Percentiles rank a stretch among this genome's conserved stretches.
Conservation (phyloP, 2,888 invertebrate species). For the Salticus scenicus region DNA sequence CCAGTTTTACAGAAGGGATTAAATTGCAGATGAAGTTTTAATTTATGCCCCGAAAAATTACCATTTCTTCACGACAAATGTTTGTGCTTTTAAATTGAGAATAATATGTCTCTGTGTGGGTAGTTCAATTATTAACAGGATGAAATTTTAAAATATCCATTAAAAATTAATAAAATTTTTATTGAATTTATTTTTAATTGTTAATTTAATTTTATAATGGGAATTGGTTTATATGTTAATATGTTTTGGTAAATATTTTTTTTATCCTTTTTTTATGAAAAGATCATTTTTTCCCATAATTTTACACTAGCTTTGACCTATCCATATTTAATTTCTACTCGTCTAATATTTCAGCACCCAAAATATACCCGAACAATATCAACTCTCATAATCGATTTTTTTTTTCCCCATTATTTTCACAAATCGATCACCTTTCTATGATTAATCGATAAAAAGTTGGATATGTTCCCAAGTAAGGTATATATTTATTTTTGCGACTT, state of each 20-base stretch:
- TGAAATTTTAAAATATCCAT: no score
- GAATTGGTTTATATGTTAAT: no score
- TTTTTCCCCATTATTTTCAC: slow-evolving; percentile 63
- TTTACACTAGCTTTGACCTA: background rate
- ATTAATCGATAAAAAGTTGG: slow-evolving; percentile 33
- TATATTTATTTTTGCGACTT: slow-evolving; percentile 5
- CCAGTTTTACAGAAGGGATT: no score
- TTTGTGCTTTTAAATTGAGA: no score
- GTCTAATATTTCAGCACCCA: slow-evolving; percentile 8
- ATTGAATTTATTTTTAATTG: no score
- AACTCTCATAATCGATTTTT: slow-evolving; percentile 45
- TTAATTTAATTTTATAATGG: no score
- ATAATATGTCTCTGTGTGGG: no score
- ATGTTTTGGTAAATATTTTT: background rate
- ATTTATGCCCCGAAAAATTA: no score
- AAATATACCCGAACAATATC: slow-evolving; percentile 23
- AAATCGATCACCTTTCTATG: slow-evolving; percentile 48
- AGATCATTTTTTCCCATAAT: background rate
- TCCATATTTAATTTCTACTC: slow-evolving; percentile 3
- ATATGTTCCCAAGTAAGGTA: slow-evolving; percentile 8
- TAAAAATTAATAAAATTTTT: no score
- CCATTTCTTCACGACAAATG: no score
- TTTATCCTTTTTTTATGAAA: background rate
- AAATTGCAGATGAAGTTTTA: no score
- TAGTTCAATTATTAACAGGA: no score